Base-by-base conservation (phyloP, 2,888 invertebrate species). In the Melipona beecheii region DNA sequence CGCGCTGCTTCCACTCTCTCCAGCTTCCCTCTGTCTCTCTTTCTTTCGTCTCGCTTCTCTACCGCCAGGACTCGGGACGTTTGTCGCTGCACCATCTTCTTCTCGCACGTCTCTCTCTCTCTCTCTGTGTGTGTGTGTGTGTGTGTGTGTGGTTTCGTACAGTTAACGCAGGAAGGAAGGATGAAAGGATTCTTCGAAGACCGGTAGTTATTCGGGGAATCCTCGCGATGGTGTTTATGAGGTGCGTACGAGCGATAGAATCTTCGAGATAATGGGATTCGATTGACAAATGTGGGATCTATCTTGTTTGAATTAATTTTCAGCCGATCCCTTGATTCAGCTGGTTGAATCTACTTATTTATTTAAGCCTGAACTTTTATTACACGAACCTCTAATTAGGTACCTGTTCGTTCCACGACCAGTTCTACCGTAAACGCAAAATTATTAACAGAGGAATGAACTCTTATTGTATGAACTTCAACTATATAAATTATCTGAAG, bases 21-120 rank as follows among this genome's bases (percentile, higher is more conserved):
- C 3, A n/a, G n/a, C 36, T 43, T 56, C 64, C 73, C 75, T 70
- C 70, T 75, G 56, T 60, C 56, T 54, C 17, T n/a, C 75, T 73
- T 52, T 68, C 71, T 21, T 17, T 27, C 24, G 17, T 56, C 62
- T 19, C 31, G 62, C 21, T 15, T 68, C 60, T 21, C 79, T 52
- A 62, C 70, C 49, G 58, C 60, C 77, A 70, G 82, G 65, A 72
- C 73, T 54, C 78, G 65, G 77, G 65, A 72, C 73, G 68, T 62
- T 68, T 24, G 70, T 69, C 71, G 64, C 5, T 72, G 69, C 83
- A 75, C 71, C 74, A 43, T 43, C 66, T 64, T 71, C 60, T 71
- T 64, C 64, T 74, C 54, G 52, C 75, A 68, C 86, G 75, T 65
- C 77, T 74, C 84, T 54, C 74, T 69, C 69, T 43, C 31, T 31